Percentiles rank a stretch among this genome's conserved stretches.
These are phyloP conservation scores for Spondyliosoma cantharus DNA, from an alignment of 2,797 vertebrate species.

Conservation along the genomic window DNA sequence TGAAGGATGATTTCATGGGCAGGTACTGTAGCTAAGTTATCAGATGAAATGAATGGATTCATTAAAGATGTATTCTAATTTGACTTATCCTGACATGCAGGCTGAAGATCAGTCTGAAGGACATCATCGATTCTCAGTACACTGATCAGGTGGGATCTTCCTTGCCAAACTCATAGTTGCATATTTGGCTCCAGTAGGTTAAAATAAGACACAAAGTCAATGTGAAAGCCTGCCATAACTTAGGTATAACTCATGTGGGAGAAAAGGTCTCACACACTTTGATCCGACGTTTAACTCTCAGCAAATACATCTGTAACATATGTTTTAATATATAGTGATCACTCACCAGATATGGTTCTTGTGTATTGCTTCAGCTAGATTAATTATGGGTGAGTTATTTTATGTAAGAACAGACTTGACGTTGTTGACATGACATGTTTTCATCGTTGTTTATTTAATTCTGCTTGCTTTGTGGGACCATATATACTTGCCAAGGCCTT, in stretches of 20 bases:
- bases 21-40: constrained; percentile 77
- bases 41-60: background rate
- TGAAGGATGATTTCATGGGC: constrained; percentile 95
- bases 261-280: background rate
- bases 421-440: background rate
- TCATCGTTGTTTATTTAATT: background rate
- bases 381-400: too few species aligned
- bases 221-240: background rate
- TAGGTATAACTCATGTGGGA: background rate
- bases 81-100: constrained; percentile 71
- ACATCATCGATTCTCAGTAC: constrained; percentile 86
- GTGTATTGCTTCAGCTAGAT: background rate
- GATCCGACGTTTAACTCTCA: background rate
- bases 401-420: background rate
- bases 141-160: constrained; percentile 86
- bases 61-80: constrained; percentile 12
- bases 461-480: background rate
- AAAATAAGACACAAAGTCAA: background rate
- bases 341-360: background rate
- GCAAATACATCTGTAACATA: background rate
- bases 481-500: background rate
- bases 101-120: constrained; percentile 88
- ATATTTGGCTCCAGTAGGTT: background rate
- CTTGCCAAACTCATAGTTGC: background rate
- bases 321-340: background rate